These are phyloP conservation scores for Anoncus sp. DNA, from an alignment of 2,888 invertebrate species.

Conservation along the genomic window DNA sequence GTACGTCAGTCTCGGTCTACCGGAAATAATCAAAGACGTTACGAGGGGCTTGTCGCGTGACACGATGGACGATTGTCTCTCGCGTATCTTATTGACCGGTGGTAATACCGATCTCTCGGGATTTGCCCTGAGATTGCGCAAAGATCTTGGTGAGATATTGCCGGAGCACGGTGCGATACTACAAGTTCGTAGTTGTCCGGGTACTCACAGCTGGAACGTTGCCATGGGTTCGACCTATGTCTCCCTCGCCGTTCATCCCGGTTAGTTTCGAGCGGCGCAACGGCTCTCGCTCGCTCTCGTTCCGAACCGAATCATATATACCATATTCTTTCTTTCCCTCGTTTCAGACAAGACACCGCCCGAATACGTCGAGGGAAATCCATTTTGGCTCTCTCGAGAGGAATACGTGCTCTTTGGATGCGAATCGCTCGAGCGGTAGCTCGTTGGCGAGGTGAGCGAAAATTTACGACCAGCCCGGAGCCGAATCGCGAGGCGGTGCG, in stretches of 20 bases:
- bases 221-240: conserved; percentile 83
- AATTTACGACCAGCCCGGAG: no score
- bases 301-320: no score
- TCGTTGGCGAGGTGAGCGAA: no score
- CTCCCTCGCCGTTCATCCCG: conserved; percentile 81
- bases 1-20: conserved; percentile 81
- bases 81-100: conserved; percentile 82
- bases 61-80: conserved; percentile 80
- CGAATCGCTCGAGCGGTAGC: conserved; percentile 78
- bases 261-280: no score
- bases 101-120: conserved; percentile 82
- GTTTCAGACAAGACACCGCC: conserved; percentile 80
- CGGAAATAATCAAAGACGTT: conserved; percentile 81
- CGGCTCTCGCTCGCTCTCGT: no score
- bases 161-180: conserved; percentile 80
- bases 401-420: conserved; percentile 83
- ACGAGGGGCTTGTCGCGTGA: conserved; percentile 79
- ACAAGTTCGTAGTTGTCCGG: conserved; percentile 80
- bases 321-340: no score
- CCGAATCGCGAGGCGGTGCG: no score
- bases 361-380: conserved; percentile 80
- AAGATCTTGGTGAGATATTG: conserved; percentile 80
- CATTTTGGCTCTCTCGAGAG: conserved; percentile 83
- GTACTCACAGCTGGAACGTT: conserved; percentile 82
- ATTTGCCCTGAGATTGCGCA: conserved; percentile 79